Conservation (phyloP, 2,888 invertebrate genomes). For the Clanis bilineata region DNA sequence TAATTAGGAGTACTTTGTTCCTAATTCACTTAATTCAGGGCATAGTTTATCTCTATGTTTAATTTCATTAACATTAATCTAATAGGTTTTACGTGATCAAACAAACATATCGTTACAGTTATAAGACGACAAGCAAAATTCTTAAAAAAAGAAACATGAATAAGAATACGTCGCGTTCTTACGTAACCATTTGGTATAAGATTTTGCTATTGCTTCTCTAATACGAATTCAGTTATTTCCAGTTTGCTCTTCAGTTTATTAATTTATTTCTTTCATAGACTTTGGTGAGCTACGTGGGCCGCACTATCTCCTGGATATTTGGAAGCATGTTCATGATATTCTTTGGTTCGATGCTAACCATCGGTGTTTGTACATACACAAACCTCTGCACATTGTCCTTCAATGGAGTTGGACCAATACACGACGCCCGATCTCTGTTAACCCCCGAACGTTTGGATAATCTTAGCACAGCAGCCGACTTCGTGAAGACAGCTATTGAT, state of each 20-base stretch:
- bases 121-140: too few species aligned
- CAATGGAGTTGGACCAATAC: constrained; percentile 83
- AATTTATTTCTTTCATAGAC: constrained; percentile 53
- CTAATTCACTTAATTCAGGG: too few species aligned
- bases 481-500: constrained; percentile 84
- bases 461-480: constrained; percentile 80
- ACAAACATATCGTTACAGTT: too few species aligned
- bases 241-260: background rate
- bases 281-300: constrained; percentile 58
- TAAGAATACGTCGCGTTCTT: too few species aligned
- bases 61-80: too few species aligned
- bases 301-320: constrained; percentile 62
- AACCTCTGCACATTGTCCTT: constrained; percentile 83
- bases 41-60: too few species aligned
- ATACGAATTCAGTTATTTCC: background rate
- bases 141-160: too few species aligned
- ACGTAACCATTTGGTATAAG: too few species aligned
- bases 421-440: constrained; percentile 78
- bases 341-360: constrained; percentile 68
- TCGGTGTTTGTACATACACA: constrained; percentile 83
- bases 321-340: constrained; percentile 74
- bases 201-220: background rate
- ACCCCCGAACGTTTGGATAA: constrained; percentile 83
- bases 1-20: too few species aligned
- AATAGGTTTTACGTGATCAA: too few species aligned